phyloP scores from a whole-genome alignment of 2,797 vertebrate species.

The Crenuchus spilurus region DNA sequence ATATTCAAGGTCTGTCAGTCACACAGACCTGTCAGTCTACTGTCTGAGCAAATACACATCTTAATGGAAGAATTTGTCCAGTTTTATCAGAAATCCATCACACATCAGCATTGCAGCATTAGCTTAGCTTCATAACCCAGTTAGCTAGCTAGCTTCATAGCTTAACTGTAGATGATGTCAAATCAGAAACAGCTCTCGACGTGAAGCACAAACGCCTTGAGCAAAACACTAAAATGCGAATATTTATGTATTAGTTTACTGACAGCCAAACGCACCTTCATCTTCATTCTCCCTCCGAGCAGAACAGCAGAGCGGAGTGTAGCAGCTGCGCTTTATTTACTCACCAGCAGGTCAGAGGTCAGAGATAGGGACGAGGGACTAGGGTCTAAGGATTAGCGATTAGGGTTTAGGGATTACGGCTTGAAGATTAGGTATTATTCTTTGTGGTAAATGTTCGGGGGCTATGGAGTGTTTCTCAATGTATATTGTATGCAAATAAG shows the following conservation, averaged over 20 bases:
- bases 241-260: background rate
- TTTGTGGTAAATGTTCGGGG: too few species aligned
- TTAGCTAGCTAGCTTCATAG: background rate
- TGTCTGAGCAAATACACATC: too few species aligned
- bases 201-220: background rate
- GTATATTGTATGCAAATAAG: too few species aligned
- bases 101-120: too few species aligned
- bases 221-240: fast-evolving
- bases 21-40: too few species aligned
- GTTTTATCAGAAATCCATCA: too few species aligned
- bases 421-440: background rate
- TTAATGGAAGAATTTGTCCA: too few species aligned
- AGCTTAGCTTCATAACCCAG: background rate
- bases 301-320: background rate
- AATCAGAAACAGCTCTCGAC: background rate
- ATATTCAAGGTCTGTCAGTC: too few species aligned
- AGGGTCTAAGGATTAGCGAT: background rate
- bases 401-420: background rate
- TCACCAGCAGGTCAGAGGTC: background rate
- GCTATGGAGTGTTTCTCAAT: too few species aligned
- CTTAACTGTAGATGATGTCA: background rate
- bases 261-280: background rate
- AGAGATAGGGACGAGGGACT: background rate
- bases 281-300: background rate
- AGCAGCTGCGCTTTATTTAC: background rate